Conservation (phyloP, 2,797 vertebrate genomes). For the Malacoctenus gilli region DNA sequence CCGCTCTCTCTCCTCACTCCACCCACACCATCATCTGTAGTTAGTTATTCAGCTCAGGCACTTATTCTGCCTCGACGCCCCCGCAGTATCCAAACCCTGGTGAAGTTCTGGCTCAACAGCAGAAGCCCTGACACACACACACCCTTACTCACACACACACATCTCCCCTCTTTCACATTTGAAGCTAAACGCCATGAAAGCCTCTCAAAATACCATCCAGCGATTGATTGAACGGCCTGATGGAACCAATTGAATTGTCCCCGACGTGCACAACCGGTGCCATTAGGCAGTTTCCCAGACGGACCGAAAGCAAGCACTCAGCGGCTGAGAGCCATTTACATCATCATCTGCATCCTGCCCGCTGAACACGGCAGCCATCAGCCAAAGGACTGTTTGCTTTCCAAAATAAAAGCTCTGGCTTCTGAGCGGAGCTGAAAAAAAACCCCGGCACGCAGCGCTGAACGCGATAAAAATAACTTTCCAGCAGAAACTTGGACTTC, state of each 20-base stretch:
- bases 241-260: conserved; percentile 46
- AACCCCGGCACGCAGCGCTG: neutral
- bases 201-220: conserved; percentile 47
- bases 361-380: conserved; percentile 17
- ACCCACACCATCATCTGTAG: conserved; percentile 58
- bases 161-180: conserved; percentile 24
- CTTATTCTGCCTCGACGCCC: conserved; percentile 59
- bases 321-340: conserved; percentile 38
- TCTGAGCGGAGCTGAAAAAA: neutral
- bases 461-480: too few species aligned
- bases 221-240: conserved; percentile 47
- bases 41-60: conserved; percentile 68
- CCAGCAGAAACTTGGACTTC: too few species aligned
- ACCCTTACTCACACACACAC: conserved; percentile 7
- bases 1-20: conserved; percentile 28
- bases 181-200: conserved; percentile 50
- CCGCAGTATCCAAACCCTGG: conserved; percentile 42
- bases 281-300: conserved; percentile 60
- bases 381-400: conserved; percentile 23
- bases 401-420: conserved; percentile 11
- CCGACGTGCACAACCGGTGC: conserved; percentile 1
- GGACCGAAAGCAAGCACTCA: conserved; percentile 43
- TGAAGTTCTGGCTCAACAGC: conserved; percentile 39
- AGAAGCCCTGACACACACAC: conserved; percentile 21
- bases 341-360: conserved; percentile 20